Base-by-base conservation (phyloP, 1,140 invertebrate species). In the Pteromalus puparum region DNA sequence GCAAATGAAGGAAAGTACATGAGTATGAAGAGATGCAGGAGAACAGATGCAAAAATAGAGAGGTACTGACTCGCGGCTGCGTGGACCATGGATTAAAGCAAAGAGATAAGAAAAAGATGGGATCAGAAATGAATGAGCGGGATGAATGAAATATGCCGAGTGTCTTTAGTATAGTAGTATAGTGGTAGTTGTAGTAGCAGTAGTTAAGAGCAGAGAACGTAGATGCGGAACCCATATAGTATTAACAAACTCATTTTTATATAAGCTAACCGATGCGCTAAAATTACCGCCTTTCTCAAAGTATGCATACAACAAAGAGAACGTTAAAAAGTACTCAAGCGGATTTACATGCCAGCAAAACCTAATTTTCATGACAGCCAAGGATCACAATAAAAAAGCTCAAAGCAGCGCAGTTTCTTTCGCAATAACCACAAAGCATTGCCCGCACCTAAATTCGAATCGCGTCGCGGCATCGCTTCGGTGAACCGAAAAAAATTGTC, bases 101-200 rank as follows among this genome's bases (percentile, higher is more conserved):
- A 75, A 15, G 24, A 24, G 73, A 13, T 24, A 13, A 26, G 10
- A 48, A 75, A 48, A 48, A 10, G 7, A 48, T 15, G n/a, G 2
- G 38, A 24, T 75, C 21, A 46, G 38, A 75, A 75, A 12, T 75
- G 73, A 75, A 75, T 75, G 73, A 15, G 73, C 5, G 21, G 38
- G 34, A 48, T 75, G 73, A 75, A 75, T 75, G 73, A 75, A 75
- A 4, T 75, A 48, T 24, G 21, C 38, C 21, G 21, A 9, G 48
- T 53, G 18, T 53, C 38, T 42, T 42, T 42, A 42, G 1, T 42
- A 9, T 42, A 12, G 38, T 10, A 5, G 30, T 5, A 34, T 34
- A 34, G 30, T 34, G 6, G 4, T 34, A 34, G n/a, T n/a, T n/a
- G n/a, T n/a, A n/a, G n/a, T n/a, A n/a, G n/a, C 6, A 34, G 30